phyloP scores from a whole-genome alignment of 2,797 vertebrate species.

The Macropus fuliginosus region DNA sequence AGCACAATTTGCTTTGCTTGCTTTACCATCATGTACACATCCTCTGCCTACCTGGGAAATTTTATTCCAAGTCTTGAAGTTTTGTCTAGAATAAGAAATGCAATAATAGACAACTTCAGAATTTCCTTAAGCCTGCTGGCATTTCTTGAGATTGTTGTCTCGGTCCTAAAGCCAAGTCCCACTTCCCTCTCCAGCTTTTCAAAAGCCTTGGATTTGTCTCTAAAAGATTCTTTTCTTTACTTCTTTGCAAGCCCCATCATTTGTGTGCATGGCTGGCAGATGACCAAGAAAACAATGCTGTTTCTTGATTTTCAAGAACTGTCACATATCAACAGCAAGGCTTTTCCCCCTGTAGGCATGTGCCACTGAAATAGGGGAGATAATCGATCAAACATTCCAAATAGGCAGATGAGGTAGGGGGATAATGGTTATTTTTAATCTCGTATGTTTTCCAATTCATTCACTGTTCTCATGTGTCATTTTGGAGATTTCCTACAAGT shows the following conservation, averaged over 20 bases:
- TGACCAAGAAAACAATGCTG: neutral
- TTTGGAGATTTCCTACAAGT: neutral
- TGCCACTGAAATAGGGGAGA: neutral
- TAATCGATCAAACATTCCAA: neutral
- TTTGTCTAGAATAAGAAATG: neutral
- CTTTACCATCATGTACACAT: neutral
- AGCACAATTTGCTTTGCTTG: neutral
- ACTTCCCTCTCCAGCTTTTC: neutral
- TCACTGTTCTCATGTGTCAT: neutral
- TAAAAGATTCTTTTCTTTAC: neutral
- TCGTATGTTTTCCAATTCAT: neutral
- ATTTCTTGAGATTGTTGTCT: neutral
- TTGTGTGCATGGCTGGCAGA: neutral
- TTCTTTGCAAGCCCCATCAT: neutral
- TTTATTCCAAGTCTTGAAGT: neutral
- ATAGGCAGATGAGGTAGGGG: neutral
- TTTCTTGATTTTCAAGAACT: neutral
- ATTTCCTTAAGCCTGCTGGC: neutral
- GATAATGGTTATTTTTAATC: neutral
- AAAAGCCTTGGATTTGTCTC: neutral
- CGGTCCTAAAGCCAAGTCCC: neutral
- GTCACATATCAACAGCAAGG: neutral
- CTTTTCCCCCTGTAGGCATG: neutral
- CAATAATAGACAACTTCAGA: neutral
- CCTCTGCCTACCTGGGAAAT: neutral